Conservation (phyloP, 2,888 invertebrate genomes). For the Tenthredo livida region DNA sequence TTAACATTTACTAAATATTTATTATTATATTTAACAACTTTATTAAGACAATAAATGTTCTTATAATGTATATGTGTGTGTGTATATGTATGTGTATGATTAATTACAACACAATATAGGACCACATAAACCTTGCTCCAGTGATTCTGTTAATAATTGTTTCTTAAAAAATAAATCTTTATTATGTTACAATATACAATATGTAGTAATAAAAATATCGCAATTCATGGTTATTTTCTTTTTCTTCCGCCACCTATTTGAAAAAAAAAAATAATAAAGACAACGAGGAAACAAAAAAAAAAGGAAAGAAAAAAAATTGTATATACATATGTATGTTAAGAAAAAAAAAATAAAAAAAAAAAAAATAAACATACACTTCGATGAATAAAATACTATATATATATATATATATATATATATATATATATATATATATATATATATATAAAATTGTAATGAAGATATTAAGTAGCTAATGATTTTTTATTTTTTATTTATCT, state of each 20-base stretch:
- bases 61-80: constrained; percentile 60
- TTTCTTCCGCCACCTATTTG: constrained; percentile 75
- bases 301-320: constrained; percentile 55
- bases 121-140: constrained; percentile 78
- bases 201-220: constrained; percentile 74
- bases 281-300: constrained; percentile 54
- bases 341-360: constrained; percentile 24
- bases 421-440: too few relatives aligned
- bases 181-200: constrained; percentile 73
- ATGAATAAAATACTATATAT: constrained; percentile 68
- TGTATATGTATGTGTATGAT: constrained; percentile 58
- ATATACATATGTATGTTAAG: not conserved
- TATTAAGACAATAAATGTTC: constrained; percentile 69
- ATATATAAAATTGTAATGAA: constrained; percentile 73
- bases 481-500: constrained; percentile 57
- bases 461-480: constrained; percentile 76
- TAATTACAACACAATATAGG: constrained; percentile 66
- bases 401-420: too few relatives aligned
- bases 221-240: constrained; percentile 69
- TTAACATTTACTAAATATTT: constrained; percentile 76
- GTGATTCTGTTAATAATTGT: constrained; percentile 68
- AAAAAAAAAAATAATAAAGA: constrained; percentile 49
- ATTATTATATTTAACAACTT: constrained; percentile 75
- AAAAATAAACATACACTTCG: constrained; percentile 58
- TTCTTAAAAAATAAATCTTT: constrained; percentile 58